These are phyloP conservation scores for Pelecanus crispus DNA, from an alignment of 2,113 vertebrate species.

Conservation along the genomic window DNA sequence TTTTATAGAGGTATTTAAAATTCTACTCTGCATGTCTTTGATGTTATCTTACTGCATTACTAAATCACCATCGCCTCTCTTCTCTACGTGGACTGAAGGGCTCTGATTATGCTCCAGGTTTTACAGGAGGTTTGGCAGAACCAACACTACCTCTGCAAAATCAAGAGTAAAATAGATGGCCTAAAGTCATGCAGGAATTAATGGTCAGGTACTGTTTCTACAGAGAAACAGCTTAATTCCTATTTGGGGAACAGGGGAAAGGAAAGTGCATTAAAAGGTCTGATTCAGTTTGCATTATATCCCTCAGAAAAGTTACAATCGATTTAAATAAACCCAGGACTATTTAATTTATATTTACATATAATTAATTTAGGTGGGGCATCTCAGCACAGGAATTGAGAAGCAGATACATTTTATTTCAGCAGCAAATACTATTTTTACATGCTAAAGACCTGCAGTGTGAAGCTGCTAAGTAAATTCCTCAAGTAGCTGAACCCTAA, in stretches of 20 bases:
- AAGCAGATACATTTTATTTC: background rate
- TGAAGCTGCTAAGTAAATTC: slow-evolving; percentile 1
- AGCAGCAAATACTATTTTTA: slow-evolving; percentile 12
- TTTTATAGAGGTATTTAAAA: slow-evolving; percentile 2
- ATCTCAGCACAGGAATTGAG: background rate
- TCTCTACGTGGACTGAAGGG: background rate
- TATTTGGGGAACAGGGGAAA: background rate
- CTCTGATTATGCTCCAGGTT: background rate
- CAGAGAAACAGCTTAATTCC: background rate
- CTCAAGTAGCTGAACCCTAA: background rate
- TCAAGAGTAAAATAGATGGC: background rate
- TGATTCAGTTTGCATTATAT: background rate
- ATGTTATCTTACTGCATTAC: background rate
- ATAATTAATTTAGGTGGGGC: background rate
- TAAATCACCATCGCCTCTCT: background rate
- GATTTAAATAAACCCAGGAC: background rate
- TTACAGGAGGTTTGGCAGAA: background rate
- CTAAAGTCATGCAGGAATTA: background rate
- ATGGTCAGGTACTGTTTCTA: background rate
- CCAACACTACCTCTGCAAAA: background rate
- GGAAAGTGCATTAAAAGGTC: background rate
- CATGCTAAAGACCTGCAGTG: background rate
- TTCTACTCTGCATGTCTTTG: slow-evolving; percentile 1
- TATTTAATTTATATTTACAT: background rate
- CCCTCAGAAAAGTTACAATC: background rate